These are phyloP conservation scores for Microtus ochrogaster DNA, from an alignment of 2,113 vertebrate species.

Conservation along the genomic window DNA sequence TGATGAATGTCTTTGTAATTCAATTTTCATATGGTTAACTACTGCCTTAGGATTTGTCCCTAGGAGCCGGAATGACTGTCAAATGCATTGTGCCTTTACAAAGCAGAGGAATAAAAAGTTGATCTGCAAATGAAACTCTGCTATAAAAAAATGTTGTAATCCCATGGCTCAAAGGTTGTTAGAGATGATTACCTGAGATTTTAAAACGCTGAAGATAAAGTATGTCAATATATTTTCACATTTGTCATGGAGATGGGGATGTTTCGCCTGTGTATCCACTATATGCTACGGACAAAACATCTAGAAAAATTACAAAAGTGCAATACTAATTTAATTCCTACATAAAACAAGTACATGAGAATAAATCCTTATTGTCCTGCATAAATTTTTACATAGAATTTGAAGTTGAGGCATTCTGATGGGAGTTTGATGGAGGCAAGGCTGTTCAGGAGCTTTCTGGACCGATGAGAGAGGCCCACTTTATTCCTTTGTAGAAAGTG, in stretches of 20 bases:
- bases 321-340: neutral
- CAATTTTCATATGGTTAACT: slow-evolving; percentile 22
- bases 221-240: neutral
- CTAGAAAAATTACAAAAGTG: neutral
- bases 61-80: neutral
- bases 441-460: slow-evolving; percentile 76
- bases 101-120: neutral
- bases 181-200: neutral
- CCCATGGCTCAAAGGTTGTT: slow-evolving; percentile 9
- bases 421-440: neutral
- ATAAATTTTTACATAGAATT: slow-evolving; percentile 61
- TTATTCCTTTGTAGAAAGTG: slow-evolving; percentile 83
- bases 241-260: neutral
- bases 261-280: neutral
- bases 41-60: neutral
- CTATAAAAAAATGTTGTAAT: neutral
- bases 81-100: slow-evolving; percentile 15
- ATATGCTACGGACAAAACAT: neutral
- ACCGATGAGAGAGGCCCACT: slow-evolving; percentile 83
- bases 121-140: neutral
- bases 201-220: neutral
- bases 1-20: slow-evolving; percentile 20
- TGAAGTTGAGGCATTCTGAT: slow-evolving; percentile 61
- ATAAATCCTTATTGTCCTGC: neutral
- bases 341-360: neutral